Percentiles rank a stretch among this genome's conserved stretches.
phyloP scores from a whole-genome alignment of 2,888 invertebrate species.

The Agonum fuliginosum region DNA sequence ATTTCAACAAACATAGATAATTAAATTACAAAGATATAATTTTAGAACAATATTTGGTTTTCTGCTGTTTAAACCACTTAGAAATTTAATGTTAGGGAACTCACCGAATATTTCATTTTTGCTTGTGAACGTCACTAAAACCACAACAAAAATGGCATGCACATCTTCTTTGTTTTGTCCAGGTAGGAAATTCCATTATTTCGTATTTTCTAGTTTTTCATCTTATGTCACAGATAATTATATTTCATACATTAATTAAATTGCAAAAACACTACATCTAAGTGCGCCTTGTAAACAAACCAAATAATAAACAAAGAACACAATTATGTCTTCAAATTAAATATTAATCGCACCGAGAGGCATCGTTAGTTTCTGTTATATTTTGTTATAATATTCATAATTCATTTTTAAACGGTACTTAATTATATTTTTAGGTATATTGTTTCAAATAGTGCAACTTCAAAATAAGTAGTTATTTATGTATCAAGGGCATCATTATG shows the following conservation, averaged over 20 bases:
- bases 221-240: constrained; percentile 25
- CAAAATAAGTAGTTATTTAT: too few relatives aligned
- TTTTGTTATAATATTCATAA: too few relatives aligned
- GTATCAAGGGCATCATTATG: too few relatives aligned
- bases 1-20: too few relatives aligned
- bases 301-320: neutral
- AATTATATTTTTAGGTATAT: neutral
- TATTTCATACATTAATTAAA: constrained; percentile 19
- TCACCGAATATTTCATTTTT: constrained; percentile 23
- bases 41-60: too few relatives aligned
- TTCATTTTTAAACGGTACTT: too few relatives aligned
- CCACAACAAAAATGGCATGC: neutral
- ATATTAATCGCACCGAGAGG: too few relatives aligned
- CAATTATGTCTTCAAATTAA: neutral
- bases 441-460: too few relatives aligned
- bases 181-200: constrained; percentile 13
- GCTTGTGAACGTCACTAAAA: neutral
- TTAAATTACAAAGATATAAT: too few relatives aligned
- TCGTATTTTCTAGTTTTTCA: constrained; percentile 7
- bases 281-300: constrained; percentile 4
- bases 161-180: neutral
- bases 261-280: constrained; percentile 1
- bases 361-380: too few relatives aligned
- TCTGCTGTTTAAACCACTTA: neutral
- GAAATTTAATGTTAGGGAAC: too few relatives aligned